Base-by-base conservation (phyloP, 2,797 vertebrate genomes). In the Acanthurus lineatus region DNA sequence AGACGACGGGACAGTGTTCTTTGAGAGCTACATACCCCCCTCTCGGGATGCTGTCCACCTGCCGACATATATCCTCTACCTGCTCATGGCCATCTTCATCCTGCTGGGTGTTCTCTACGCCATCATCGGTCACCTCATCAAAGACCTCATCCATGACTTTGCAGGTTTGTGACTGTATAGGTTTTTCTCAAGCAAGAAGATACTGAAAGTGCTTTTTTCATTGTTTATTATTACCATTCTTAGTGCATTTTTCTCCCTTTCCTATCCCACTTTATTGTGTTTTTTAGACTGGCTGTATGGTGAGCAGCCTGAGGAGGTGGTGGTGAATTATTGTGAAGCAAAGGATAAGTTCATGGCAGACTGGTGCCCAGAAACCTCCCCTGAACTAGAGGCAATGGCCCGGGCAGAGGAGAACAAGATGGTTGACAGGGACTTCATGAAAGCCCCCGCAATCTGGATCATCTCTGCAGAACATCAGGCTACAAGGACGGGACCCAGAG, bases 51-150 rank as follows among this genome's bases (percentile, higher is more conserved):
- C 95, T 44, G 76, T 97, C 86, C 93, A 92, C 85, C 90, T 99
- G 90, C 97, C 97, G 1, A 91, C 89, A 12, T 93, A 96, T 0
- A 69, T 93, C 25, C 51, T 98, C 6, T 98, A 98, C 91, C 87
- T 98, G 90, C 65, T 97, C 76, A 95, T 99, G 72, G 97, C 97
- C 0, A 59, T 84, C 0, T 77, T 93, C 3, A 77, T 98, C 15
- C 93, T 99, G 73, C 14, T 97, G 47, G 82, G 85, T 0, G 96
- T 97, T 61, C 96, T 97, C 0, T 98, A 99, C 0, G 96, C 97
- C 88, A 98, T 99, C 5, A 97, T 97, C 0, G 97, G 98, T 0
- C 97, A 99, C 88, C 96, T 98, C 86, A 97, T 99, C 92, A 97
- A 95, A 81, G 97, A 99, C 93, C 96, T 99, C 66, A 69, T 96